Evolutionary conservation across 2,113 vertebrate species (phyloP).

Genomic region (Gulo gulo): DNA sequence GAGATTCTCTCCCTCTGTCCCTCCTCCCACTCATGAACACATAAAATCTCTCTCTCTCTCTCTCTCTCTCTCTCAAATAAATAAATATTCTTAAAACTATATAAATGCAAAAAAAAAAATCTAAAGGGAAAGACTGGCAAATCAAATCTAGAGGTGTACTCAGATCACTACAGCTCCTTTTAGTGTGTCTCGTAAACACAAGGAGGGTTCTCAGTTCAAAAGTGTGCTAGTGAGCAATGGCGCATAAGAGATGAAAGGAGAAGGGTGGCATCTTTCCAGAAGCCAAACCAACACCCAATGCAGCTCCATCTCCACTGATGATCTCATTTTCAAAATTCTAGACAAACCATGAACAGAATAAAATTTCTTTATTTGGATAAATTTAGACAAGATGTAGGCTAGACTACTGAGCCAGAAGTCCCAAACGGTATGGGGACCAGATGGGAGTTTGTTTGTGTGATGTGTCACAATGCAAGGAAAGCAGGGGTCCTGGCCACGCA

Average conservation of each 20-base stretch:
- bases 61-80: background rate
- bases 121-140: background rate
- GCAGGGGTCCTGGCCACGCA: fast-evolving
- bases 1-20: background rate
- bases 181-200: fast-evolving
- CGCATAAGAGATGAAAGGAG: fast-evolving
- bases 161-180: background rate
- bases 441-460: background rate
- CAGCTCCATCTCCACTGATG: background rate
- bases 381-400: background rate
- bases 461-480: fast-evolving
- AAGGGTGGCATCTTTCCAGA: background rate
- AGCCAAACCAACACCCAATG: fast-evolving
- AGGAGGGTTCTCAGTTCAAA: background rate
- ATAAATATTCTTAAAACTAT: background rate
- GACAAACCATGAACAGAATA: background rate
- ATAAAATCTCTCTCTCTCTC: background rate
- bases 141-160: background rate
- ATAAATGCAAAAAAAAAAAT: background rate
- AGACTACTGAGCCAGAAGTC: background rate
- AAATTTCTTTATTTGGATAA: background rate
- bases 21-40: background rate
- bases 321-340: background rate
- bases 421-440: no score
- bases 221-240: background rate